A percentile compares a stretch with the other conserved stretches of the same genome.
Conservation (phyloP, 2,888 invertebrate species). For the Stenichneumon culpator region DNA sequence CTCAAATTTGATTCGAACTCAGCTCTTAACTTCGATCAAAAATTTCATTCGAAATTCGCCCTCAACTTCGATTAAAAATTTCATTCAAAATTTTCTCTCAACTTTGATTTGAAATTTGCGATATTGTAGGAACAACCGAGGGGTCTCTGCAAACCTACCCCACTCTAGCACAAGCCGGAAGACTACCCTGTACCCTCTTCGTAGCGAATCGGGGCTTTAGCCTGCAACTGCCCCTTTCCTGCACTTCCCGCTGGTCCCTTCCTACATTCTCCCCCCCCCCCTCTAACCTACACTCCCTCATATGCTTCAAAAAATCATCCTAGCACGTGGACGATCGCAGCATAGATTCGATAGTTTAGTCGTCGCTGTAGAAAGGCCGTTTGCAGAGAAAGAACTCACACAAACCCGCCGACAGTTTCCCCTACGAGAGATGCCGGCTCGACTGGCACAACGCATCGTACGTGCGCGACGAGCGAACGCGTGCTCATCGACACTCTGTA, state of each 20-base stretch:
- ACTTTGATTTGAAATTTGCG: too few species aligned
- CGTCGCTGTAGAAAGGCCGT: slow-evolving; percentile 6
- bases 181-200: slow-evolving; percentile 35
- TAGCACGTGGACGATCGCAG: slow-evolving; percentile 27
- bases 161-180: neutral
- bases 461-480: slow-evolving; percentile 61
- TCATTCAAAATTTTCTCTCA: too few species aligned
- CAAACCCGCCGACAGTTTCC: neutral
- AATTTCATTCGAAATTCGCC: too few species aligned
- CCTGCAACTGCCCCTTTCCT: neutral
- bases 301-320: slow-evolving; percentile 10
- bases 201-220: slow-evolving; percentile 18
- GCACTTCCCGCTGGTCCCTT: neutral
- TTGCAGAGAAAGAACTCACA: slow-evolving; percentile 24
- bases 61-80: too few species aligned
- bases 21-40: too few species aligned
- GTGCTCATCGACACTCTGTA: slow-evolving; percentile 9
- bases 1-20: too few species aligned
- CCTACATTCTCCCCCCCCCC: slow-evolving; percentile 1
- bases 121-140: too few species aligned
- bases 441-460: slow-evolving; percentile 60
- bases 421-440: slow-evolving; percentile 29
- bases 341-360: slow-evolving; percentile 55
- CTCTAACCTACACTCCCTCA: neutral
- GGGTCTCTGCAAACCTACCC: slow-evolving; percentile 11